Percentiles rank a stretch among this genome's conserved stretches.
These are phyloP conservation scores for Percopsis transmontana DNA, from an alignment of 2,113 vertebrate species.

Conservation along the genomic window DNA sequence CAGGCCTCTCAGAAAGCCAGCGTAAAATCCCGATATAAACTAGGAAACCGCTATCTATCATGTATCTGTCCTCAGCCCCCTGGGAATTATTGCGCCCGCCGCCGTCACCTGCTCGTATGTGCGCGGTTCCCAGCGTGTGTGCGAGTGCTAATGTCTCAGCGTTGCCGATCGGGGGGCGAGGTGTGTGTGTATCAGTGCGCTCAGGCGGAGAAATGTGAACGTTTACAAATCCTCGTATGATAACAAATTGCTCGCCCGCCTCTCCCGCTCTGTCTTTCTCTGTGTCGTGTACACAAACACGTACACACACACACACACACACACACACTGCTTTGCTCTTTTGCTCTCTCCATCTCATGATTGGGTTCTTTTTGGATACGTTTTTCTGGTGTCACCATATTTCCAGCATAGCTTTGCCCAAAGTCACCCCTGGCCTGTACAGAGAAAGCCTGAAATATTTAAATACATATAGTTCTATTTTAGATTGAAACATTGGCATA, in stretches of 20 bases:
- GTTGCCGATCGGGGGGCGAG: conserved; percentile 4
- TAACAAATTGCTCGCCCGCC: conserved; percentile 20
- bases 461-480: no score
- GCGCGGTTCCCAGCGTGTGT: conserved; percentile 1
- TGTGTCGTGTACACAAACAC: conserved; percentile 33
- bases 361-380: no score
- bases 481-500: no score
- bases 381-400: no score
- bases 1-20: conserved; percentile 52
- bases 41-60: conserved; percentile 49
- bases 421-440: no score
- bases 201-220: conserved; percentile 10
- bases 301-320: background rate
- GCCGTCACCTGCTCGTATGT: conserved; percentile 20
- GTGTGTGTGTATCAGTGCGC: conserved; percentile 13
- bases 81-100: conserved; percentile 42
- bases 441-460: no score
- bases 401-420: no score
- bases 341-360: conserved; percentile 24
- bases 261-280: background rate
- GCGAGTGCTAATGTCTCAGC: conserved; percentile 10
- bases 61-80: conserved; percentile 31
- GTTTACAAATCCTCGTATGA: conserved; percentile 27
- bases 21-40: conserved; percentile 41
- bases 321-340: conserved; percentile 38